phyloP scores from a whole-genome alignment of 2,797 vertebrate genomes.

The Alca torda region DNA sequence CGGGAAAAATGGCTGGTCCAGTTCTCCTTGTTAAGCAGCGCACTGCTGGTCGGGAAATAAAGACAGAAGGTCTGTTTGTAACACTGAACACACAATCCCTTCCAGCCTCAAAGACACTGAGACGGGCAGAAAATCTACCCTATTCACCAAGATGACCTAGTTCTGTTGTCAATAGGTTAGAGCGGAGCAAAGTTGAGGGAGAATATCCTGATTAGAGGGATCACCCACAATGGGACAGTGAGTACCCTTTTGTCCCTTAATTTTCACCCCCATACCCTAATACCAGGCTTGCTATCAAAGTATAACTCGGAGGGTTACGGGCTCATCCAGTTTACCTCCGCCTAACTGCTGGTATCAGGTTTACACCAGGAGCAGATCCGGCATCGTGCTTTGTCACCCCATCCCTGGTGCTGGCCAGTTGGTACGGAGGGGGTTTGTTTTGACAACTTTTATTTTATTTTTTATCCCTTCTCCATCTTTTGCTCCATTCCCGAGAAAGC shows the following conservation, averaged over 20 bases:
- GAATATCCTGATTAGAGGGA: slow-evolving; percentile 11
- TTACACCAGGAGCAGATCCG: neutral
- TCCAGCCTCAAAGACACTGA: slow-evolving; percentile 28
- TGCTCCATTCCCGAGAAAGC: neutral
- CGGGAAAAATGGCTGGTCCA: neutral
- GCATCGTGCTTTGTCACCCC: fast-evolving
- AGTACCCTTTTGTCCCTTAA: neutral
- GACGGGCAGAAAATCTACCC: neutral
- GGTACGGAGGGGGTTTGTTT: neutral
- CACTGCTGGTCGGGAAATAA: neutral
- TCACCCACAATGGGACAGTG: neutral
- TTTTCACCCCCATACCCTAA: neutral
- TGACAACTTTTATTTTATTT: neutral
- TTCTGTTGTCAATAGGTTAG: slow-evolving; percentile 30
- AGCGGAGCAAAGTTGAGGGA: neutral
- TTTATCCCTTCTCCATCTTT: neutral
- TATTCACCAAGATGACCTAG: neutral
- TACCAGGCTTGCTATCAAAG: neutral
- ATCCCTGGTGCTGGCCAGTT: fast-evolving
- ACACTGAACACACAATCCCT: slow-evolving; percentile 25
- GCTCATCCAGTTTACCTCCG: fast-evolving
- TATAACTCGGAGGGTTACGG: fast-evolving
- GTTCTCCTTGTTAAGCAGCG: neutral
- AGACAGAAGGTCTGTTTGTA: slow-evolving; percentile 13
- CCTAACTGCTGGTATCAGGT: neutral